Conservation (phyloP, 2,797 vertebrate species). For the Epinephelus malabaricus region DNA sequence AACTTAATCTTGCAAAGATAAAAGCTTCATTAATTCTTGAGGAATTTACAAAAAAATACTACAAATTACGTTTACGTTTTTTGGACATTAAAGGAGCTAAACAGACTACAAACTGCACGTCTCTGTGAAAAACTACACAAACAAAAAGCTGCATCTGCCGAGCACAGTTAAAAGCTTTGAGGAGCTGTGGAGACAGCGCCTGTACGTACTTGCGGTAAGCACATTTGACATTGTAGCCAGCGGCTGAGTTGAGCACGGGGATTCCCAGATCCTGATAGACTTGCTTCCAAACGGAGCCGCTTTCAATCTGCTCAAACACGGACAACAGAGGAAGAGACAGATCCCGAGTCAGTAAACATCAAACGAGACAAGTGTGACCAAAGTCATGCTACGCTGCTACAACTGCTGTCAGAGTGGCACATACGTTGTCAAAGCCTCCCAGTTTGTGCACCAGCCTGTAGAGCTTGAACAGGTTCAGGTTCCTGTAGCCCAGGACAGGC, state of each 20-base stretch:
- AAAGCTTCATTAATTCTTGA: neutral
- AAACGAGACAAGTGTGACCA: neutral
- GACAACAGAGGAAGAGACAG: slow-evolving; percentile 12
- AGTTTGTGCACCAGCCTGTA: slow-evolving; percentile 88
- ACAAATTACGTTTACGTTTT: too few relatives aligned
- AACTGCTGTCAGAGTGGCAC: slow-evolving; percentile 36
- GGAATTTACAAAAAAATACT: neutral
- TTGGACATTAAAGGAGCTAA: slow-evolving; percentile 15
- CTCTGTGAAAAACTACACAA: slow-evolving; percentile 16
- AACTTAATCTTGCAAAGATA: slow-evolving; percentile 1
- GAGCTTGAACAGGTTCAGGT: slow-evolving; percentile 90
- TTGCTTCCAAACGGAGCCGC: slow-evolving; percentile 88
- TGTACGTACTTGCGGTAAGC: slow-evolving; percentile 89
- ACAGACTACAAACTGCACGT: neutral
- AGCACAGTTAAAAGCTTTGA: slow-evolving; percentile 3
- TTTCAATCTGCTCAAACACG: slow-evolving; percentile 84
- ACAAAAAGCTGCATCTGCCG: neutral
- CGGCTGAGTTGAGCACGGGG: slow-evolving; percentile 89
- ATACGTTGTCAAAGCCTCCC: slow-evolving; percentile 87
- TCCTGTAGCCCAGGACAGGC: slow-evolving; percentile 89
- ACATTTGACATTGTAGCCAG: slow-evolving; percentile 90
- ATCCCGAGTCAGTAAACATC: slow-evolving; percentile 25
- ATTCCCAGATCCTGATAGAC: slow-evolving; percentile 90
- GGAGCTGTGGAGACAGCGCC: slow-evolving; percentile 5
- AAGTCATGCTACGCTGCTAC: neutral